Conservation (phyloP, 1,140 invertebrate genomes). For the Potamilus streckersoni region DNA sequence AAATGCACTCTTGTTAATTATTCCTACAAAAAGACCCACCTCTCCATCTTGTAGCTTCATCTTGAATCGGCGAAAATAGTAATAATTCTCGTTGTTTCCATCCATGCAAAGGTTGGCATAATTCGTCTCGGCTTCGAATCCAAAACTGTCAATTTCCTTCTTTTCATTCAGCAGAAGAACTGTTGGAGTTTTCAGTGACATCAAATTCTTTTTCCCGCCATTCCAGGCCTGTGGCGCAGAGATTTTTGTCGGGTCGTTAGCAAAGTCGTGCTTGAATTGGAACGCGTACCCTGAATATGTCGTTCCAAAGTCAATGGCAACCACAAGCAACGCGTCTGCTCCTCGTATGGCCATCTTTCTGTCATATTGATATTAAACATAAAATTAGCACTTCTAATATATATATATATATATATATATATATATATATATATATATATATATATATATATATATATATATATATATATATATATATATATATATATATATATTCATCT, state of each 20-base stretch:
- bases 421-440: too few species aligned
- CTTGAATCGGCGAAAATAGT: slow-evolving; percentile 18
- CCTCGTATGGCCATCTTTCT: too few species aligned
- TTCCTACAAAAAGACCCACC: background rate
- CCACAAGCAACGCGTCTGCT: slow-evolving; percentile 1
- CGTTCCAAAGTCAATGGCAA: slow-evolving; percentile 19
- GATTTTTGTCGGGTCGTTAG: slow-evolving; percentile 3
- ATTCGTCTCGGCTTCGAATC: slow-evolving; percentile 18
- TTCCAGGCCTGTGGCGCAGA: too few species aligned
- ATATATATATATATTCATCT: too few species aligned
- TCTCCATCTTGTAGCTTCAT: slow-evolving; percentile 15
- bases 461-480: too few species aligned
- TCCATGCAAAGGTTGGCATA: slow-evolving; percentile 15
- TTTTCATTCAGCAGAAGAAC: slow-evolving; percentile 11
- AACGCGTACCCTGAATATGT: slow-evolving; percentile 23
- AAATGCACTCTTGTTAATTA: too few species aligned
- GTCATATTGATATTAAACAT: too few species aligned
- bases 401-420: too few species aligned
- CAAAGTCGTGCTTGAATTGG: slow-evolving; percentile 15
- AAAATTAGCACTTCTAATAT: too few species aligned
- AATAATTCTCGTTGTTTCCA: slow-evolving; percentile 6
- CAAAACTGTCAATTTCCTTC: slow-evolving; percentile 16
- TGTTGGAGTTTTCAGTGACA: slow-evolving; percentile 22
- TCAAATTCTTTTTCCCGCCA: slow-evolving; percentile 4
- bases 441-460: too few species aligned